A percentile compares a stretch with the other conserved stretches of the same genome.
Conservation (phyloP, 2,797 vertebrate species). For the Scomberomorus guttatus region DNA sequence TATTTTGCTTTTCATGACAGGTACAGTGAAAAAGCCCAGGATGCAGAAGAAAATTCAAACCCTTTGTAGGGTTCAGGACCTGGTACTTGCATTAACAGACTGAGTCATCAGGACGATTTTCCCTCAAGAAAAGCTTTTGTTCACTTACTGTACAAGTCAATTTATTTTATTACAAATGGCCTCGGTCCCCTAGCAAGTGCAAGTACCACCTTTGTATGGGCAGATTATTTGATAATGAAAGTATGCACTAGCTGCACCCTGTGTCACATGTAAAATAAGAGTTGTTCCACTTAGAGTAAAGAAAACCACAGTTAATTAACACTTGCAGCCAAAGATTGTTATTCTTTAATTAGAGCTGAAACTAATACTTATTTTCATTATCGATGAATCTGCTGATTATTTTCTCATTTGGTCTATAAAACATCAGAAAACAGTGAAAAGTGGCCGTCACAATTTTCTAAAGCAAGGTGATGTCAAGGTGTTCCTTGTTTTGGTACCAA, state of each 20-base stretch:
- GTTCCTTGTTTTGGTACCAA: too few relatives aligned
- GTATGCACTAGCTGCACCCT: not conserved
- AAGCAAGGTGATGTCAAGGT: too few relatives aligned
- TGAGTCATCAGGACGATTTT: constrained; percentile 25
- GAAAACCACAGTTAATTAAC: not conserved
- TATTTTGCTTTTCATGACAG: constrained; percentile 40
- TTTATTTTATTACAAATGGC: constrained; percentile 38
- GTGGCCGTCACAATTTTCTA: too few relatives aligned
- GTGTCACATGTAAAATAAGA: not conserved
- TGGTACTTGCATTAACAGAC: constrained; percentile 33
- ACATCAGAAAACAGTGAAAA: too few relatives aligned
- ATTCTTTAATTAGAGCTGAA: not conserved
- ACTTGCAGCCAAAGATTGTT: not conserved
- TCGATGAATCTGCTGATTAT: not conserved
- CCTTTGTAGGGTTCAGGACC: constrained; percentile 34
- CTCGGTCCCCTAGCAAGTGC: not conserved
- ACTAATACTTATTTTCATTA: not conserved
- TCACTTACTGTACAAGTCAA: constrained; percentile 32
- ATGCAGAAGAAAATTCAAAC: constrained; percentile 27
- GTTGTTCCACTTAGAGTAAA: not conserved
- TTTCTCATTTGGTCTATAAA: not conserved
- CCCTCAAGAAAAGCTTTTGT: constrained; percentile 30
- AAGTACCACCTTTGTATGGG: constrained; percentile 10
- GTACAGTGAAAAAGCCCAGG: constrained; percentile 18
- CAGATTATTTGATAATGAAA: not conserved